These are phyloP conservation scores for Aulostomus chinensis DNA, from an alignment of 2,797 vertebrate species.

Conservation along the genomic window DNA sequence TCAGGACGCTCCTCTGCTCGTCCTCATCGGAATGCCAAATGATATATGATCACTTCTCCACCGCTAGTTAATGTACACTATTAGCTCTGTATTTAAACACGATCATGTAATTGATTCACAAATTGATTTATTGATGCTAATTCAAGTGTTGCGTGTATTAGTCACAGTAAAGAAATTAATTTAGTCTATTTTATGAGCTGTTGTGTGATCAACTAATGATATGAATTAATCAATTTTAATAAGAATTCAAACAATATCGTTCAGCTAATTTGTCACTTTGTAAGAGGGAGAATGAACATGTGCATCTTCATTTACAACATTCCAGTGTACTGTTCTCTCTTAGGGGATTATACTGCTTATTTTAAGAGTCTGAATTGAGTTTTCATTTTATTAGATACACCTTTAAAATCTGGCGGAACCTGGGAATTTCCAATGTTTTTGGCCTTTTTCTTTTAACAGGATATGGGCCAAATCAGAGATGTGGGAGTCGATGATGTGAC, in stretches of 20 bases:
- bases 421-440: no score
- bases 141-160: conserved; percentile 86
- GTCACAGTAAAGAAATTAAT: conserved; percentile 83
- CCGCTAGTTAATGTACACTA: conserved; percentile 75
- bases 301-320: conserved; percentile 74
- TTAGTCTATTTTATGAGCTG: conserved; percentile 81
- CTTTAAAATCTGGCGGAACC: no score
- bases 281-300: conserved; percentile 74
- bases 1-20: conserved; percentile 66
- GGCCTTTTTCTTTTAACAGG: no score
- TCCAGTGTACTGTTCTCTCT: conserved; percentile 56
- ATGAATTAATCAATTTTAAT: conserved; percentile 90
- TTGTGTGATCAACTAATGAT: conserved; percentile 83
- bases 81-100: conserved; percentile 82
- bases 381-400: conserved; percentile 11
- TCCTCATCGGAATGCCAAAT: conserved; percentile 61
- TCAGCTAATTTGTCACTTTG: conserved; percentile 87
- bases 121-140: conserved; percentile 87
- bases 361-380: conserved; percentile 4
- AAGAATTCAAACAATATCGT: conserved; percentile 88
- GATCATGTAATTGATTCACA: conserved; percentile 86
- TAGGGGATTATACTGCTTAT: conserved; percentile 27
- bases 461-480: not conserved
- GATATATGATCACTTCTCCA: conserved; percentile 76
- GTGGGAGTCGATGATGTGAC: not conserved